These are phyloP conservation scores for Axis porcinus DNA, from an alignment of 2,113 vertebrate species.

Conservation along the genomic window DNA sequence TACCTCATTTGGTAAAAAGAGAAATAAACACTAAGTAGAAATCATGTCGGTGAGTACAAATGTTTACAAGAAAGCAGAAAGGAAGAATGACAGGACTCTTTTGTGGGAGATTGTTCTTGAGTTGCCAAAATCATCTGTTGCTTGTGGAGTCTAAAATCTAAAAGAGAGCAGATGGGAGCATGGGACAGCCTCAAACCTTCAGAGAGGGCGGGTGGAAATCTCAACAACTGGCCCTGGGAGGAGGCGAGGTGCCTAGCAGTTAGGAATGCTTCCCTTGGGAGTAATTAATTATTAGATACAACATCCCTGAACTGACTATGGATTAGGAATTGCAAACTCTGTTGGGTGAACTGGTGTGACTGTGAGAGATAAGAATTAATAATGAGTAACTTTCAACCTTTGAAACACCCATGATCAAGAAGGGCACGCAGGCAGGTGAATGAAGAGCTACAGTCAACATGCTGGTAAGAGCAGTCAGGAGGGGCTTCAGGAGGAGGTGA, in stretches of 20 bases:
- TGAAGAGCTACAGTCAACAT: background rate
- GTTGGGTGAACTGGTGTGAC: background rate
- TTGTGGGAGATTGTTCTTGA: background rate
- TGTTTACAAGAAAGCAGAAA: constrained; percentile 11
- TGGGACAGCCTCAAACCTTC: background rate
- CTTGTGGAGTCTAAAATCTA: background rate
- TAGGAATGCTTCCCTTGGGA: too few species aligned
- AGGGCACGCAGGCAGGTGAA: background rate
- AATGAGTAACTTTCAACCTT: background rate
- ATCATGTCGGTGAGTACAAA: constrained; percentile 42
- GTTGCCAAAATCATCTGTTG: background rate
- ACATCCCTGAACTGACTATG: too few species aligned
- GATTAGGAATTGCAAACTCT: fast-evolving
- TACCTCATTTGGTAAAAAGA: constrained; percentile 51
- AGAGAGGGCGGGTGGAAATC: background rate
- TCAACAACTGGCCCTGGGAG: background rate
- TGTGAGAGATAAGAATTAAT: background rate
- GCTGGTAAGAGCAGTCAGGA: background rate
- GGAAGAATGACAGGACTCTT: background rate
- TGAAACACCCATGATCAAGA: background rate
- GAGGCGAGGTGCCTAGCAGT: background rate
- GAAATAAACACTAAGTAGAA: constrained; percentile 48
- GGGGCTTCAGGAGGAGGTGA: background rate
- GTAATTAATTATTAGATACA: background rate
- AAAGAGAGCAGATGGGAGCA: background rate